Percentiles rank a stretch among this genome's conserved stretches.
Evolutionary conservation across 2,113 vertebrate species (phyloP).

Genomic region (Potamarius usumacintae): DNA sequence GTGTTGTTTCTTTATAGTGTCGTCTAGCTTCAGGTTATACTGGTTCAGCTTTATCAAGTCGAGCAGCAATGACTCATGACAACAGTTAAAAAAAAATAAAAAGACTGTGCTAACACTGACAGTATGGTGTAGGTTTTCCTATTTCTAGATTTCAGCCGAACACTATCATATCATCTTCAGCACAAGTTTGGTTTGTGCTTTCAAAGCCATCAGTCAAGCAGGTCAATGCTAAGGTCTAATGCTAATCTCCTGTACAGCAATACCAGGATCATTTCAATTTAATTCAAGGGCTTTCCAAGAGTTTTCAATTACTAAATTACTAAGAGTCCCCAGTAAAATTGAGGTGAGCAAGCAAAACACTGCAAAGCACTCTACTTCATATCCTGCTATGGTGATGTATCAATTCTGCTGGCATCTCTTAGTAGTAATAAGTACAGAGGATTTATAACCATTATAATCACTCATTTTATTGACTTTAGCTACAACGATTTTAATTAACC

Average conservation of each 20-base stretch:
- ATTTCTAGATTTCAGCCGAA: neutral
- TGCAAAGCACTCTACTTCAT: neutral
- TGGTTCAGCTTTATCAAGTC: neutral
- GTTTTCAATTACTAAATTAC: neutral
- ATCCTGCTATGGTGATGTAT: neutral
- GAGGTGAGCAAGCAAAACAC: neutral
- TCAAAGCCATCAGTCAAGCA: neutral
- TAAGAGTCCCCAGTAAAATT: neutral
- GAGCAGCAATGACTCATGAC: neutral
- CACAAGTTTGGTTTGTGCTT: neutral
- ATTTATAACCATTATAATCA: neutral
- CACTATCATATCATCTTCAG: neutral
- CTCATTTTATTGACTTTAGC: neutral
- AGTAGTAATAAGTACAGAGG: too few relatives aligned
- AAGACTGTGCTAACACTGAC: neutral
- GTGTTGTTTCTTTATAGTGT: neutral
- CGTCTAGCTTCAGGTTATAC: neutral
- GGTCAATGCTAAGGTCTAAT: neutral
- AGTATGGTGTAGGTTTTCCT: neutral
- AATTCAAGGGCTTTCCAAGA: neutral
- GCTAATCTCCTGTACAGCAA: constrained; percentile 3
- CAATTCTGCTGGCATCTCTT: neutral
- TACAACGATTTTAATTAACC: neutral
- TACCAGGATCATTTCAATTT: neutral
- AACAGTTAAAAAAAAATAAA: neutral